These are phyloP conservation scores for Mythimna albipuncta DNA, from an alignment of 2,888 invertebrate genomes.

Conservation along the genomic window DNA sequence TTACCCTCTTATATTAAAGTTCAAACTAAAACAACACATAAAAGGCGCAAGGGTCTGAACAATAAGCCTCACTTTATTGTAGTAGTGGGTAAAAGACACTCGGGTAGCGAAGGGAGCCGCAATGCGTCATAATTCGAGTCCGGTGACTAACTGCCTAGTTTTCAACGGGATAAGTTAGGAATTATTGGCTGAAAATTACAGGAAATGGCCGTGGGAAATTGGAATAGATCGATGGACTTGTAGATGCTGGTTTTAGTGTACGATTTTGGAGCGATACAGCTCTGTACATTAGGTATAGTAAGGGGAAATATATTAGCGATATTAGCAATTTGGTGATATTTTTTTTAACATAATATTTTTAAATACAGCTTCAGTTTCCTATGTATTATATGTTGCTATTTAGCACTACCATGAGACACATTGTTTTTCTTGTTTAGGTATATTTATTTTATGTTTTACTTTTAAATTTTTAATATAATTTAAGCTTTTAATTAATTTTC, in stretches of 20 bases:
- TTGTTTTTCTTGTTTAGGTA: too few relatives aligned
- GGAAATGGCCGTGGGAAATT: background rate
- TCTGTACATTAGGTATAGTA: background rate
- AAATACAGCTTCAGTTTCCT: too few relatives aligned
- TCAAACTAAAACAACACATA: slow-evolving; percentile 50
- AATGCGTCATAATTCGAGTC: slow-evolving; percentile 70
- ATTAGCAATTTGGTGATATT: too few relatives aligned
- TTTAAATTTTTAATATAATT: too few relatives aligned
- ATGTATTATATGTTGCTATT: too few relatives aligned
- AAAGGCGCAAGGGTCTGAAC: slow-evolving; percentile 39
- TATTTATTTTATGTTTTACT: too few relatives aligned
- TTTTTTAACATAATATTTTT: too few relatives aligned
- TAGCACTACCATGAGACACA: too few relatives aligned
- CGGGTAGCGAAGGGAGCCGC: slow-evolving; percentile 60
- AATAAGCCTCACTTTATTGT: slow-evolving; percentile 53
- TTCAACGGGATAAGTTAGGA: slow-evolving; percentile 41
- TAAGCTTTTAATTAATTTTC: too few relatives aligned
- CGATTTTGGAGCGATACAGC: background rate
- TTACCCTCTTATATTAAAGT: slow-evolving; percentile 19
- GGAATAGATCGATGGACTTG: background rate
- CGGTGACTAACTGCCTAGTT: slow-evolving; percentile 32
- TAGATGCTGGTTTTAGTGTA: background rate
- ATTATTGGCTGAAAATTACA: slow-evolving; percentile 18
- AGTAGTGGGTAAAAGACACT: slow-evolving; percentile 52
- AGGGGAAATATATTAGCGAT: too few relatives aligned